Evolutionary conservation across 1,140 invertebrate genomes (phyloP).

Genomic region (Steinernema feltiae): DNA sequence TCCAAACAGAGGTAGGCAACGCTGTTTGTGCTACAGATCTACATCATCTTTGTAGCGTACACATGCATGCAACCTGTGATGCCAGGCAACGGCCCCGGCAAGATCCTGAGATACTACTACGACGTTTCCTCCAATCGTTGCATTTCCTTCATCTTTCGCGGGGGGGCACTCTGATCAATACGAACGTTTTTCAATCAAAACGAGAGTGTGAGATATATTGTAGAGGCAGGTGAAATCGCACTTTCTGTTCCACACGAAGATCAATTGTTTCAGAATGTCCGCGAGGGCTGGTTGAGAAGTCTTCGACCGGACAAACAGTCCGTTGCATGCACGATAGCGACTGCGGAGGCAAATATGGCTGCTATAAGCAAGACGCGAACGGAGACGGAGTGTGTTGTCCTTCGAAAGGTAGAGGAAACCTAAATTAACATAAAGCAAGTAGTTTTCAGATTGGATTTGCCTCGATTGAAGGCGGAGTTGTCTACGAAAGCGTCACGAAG

Average conservation of each 20-base stretch:
- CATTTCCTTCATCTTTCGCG: conserved; percentile 23
- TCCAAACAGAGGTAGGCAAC: too few species aligned
- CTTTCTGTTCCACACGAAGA: too few species aligned
- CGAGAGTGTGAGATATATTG: conserved; percentile 26
- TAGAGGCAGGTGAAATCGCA: too few species aligned
- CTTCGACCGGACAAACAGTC: neutral
- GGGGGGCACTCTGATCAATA: conserved; percentile 22
- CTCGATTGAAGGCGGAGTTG: conserved; percentile 17
- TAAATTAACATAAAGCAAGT: too few species aligned
- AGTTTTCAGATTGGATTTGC: conserved; percentile 18
- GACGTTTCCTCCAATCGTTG: conserved; percentile 14
- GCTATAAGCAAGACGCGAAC: conserved; percentile 21
- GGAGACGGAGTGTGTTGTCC: conserved; percentile 29
- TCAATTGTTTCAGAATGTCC: conserved; percentile 19
- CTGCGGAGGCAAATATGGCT: conserved; percentile 19
- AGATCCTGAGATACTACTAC: conserved; percentile 25
- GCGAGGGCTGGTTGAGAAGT: conserved; percentile 9
- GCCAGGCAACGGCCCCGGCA: conserved; percentile 20
- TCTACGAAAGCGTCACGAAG: neutral
- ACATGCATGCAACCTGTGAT: too few species aligned
- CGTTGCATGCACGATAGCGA: conserved; percentile 16
- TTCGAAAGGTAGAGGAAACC: neutral
- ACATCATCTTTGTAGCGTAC: too few species aligned
- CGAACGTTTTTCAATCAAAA: conserved; percentile 27
- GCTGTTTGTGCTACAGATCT: too few species aligned